These are phyloP conservation scores for Rhabditophanes sp. DNA, from an alignment of 2,888 invertebrate genomes.

Conservation along the genomic window DNA sequence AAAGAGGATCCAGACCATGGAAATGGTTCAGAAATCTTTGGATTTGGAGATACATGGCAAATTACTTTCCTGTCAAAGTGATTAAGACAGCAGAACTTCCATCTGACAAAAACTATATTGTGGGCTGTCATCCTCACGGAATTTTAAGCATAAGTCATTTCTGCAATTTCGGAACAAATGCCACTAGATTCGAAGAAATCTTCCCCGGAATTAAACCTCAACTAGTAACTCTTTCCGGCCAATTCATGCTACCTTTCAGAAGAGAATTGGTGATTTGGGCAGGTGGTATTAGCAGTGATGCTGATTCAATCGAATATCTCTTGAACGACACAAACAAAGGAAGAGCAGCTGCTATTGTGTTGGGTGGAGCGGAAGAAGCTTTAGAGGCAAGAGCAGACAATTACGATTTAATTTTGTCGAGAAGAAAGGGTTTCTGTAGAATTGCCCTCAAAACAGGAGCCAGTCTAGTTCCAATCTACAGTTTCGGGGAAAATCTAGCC, in stretches of 20 bases:
- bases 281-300: slow-evolving; percentile 2
- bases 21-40: not conserved
- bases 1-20: too few relatives aligned
- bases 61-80: slow-evolving; percentile 13
- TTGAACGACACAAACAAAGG: slow-evolving; percentile 5
- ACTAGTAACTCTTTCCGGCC: slow-evolving; percentile 4
- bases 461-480: slow-evolving; percentile 7
- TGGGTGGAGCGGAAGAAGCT: slow-evolving; percentile 77
- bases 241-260: slow-evolving; percentile 6
- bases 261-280: slow-evolving; percentile 4
- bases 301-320: slow-evolving; percentile 7
- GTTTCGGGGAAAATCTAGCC: slow-evolving; percentile 5
- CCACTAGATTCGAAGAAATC: slow-evolving; percentile 45
- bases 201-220: slow-evolving; percentile 46
- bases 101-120: slow-evolving; percentile 13
- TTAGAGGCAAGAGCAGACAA: slow-evolving; percentile 52
- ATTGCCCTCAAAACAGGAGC: slow-evolving; percentile 13
- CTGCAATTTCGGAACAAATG: slow-evolving; percentile 59
- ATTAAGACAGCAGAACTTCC: slow-evolving; percentile 15
- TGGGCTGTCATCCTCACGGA: slow-evolving; percentile 7
- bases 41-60: slow-evolving; percentile 12
- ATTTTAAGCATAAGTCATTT: too few relatives aligned
- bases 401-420: slow-evolving; percentile 6
- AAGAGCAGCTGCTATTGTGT: slow-evolving; percentile 54
- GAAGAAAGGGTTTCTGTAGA: slow-evolving; percentile 16